Evolutionary conservation across 1,140 invertebrate species (phyloP), one percentile per base, ranked within the genome.

Genomic region (Papilio machaon): DNA sequence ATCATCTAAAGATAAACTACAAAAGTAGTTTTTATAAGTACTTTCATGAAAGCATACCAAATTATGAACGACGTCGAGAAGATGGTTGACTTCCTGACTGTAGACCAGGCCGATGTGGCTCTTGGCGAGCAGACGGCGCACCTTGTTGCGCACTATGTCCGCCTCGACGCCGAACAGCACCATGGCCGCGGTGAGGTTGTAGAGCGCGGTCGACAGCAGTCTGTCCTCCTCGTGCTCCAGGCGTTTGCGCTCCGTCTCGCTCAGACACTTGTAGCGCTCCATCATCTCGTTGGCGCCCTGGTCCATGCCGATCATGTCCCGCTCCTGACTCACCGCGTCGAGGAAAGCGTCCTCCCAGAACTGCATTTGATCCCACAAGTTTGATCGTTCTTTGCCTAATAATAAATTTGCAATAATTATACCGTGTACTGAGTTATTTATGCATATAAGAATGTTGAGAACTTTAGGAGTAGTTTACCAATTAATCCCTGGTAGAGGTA

Each of bases 331-430:
- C 1, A 99, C 99, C 0, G 99, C 99, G 95, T 99, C 99, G 38
- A 99, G 95, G 91, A 99, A 99, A 0, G 98, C 98, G 93, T 99
- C 99, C 95, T 99, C 99, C 99, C 99, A 99, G 94, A 99, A 99
- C 90, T 99, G 98, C 98, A 99, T 99, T 95, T 99, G 98, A 93
- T 99, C 99, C 99, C 99, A 99, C n/a, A 99, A 92, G 52, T 96
- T 96, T 5, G 97, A 97, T 84, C 98, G 95, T 81, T 95, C 95
- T 88, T 95, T 95, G 46, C 95, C 95, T 95, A 75, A 76, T 86
- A 87, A 74, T 23, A 46, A 7, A 76, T 43, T 67, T 54, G 77
- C 64, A 80, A 64, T 30, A 2, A 64, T 64, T 64, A 4, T 11
- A 30, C 23, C 9, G 60, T 64, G 10, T 30, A 58, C 54, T 6